phyloP scores from a whole-genome alignment of 2,797 vertebrate species.

The Cyclopterus lumpus region DNA sequence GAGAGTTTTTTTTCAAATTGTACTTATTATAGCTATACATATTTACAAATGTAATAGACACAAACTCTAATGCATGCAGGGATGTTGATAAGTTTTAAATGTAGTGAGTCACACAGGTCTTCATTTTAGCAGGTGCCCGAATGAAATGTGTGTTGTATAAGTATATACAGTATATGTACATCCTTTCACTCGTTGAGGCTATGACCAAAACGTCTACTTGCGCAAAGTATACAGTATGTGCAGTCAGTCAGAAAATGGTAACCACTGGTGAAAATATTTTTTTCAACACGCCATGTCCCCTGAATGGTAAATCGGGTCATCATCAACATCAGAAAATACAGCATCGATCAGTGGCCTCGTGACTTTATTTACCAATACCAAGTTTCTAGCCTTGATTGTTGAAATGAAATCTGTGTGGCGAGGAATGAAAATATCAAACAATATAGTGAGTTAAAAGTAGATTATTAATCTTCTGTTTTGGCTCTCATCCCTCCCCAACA shows the following conservation, averaged over 20 bases:
- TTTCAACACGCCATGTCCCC: no score
- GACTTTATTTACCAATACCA: no score
- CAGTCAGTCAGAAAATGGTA: background rate
- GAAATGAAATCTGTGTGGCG: no score
- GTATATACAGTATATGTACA: no score
- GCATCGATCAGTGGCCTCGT: no score
- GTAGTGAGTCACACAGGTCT: background rate
- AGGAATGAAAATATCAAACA: background rate
- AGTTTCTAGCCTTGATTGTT: no score
- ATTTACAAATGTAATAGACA: background rate
- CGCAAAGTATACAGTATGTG: background rate
- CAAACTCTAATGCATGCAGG: background rate
- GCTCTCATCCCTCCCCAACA: background rate
- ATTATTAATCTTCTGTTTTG: conserved; percentile 12
- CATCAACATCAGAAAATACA: no score
- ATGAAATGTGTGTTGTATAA: no score
- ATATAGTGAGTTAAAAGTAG: background rate
- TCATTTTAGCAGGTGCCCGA: no score
- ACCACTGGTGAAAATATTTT: no score
- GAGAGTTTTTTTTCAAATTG: background rate
- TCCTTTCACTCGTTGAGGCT: no score
- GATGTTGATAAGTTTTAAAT: background rate
- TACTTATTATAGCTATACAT: background rate
- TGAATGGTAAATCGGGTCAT: no score
- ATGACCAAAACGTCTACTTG: background rate